A percentile compares a stretch with the other conserved stretches of the same genome.
Conservation (phyloP, 2,113 vertebrate genomes). For the Phalacrocorax pelagicus region DNA sequence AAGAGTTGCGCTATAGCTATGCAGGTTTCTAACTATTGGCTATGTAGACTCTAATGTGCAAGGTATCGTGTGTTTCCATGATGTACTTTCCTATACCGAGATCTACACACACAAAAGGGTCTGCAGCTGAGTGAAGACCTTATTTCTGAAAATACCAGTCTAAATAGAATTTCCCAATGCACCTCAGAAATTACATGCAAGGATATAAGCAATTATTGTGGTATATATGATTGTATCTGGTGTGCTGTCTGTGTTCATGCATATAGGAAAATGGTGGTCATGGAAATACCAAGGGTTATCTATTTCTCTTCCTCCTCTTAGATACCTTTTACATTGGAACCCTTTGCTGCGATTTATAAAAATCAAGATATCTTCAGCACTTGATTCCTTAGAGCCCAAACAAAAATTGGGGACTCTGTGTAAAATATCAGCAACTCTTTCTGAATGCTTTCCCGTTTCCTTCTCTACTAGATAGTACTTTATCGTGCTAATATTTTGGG, state of each 20-base stretch:
- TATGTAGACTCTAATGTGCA: not conserved
- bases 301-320: not conserved
- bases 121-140: not conserved
- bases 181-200: not conserved
- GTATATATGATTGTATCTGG: not conserved
- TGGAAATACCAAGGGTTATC: not conserved
- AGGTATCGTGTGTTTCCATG: not conserved
- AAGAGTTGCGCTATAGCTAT: not conserved
- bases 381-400: not conserved
- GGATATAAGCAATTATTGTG: not conserved
- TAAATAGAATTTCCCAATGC: not conserved
- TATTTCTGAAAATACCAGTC: not conserved
- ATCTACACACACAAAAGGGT: not conserved
- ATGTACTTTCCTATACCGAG: not conserved
- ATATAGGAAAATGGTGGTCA: not conserved
- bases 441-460: not conserved
- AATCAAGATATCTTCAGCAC: not conserved
- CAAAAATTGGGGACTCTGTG: not conserved
- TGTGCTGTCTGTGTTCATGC: not conserved
- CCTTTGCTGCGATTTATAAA: not conserved
- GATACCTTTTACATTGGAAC: not conserved
- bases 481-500: accelerated
- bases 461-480: not conserved
- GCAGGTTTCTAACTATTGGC: not conserved
- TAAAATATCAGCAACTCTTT: not conserved